phyloP scores from a whole-genome alignment of 2,888 invertebrate genomes.

The Microplitis deprimator region DNA sequence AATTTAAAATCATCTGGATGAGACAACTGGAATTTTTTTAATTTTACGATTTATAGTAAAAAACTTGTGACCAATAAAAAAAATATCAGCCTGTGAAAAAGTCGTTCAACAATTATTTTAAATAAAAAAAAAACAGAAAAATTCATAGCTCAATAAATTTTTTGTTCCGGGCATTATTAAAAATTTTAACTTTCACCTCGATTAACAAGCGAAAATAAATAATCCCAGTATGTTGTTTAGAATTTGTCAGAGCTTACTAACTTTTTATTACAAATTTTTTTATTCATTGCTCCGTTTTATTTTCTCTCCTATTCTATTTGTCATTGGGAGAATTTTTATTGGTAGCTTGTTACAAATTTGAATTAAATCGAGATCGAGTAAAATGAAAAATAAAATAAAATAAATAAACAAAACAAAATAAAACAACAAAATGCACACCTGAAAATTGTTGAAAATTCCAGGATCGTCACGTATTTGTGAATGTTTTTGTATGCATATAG shows the following conservation, averaged over 20 bases:
- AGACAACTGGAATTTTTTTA: too few relatives aligned
- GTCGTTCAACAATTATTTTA: too few relatives aligned
- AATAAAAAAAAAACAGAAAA: background rate
- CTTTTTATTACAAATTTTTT: conserved; percentile 2
- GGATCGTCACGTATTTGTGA: conserved; percentile 35
- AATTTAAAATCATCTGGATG: too few relatives aligned
- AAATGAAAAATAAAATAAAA: conserved; percentile 11
- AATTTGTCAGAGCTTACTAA: background rate
- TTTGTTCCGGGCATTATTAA: too few relatives aligned
- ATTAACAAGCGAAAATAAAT: background rate
- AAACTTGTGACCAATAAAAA: too few relatives aligned
- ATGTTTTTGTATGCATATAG: conserved; percentile 35
- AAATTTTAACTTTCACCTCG: background rate
- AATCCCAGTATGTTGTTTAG: background rate
- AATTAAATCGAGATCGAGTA: conserved; percentile 12
- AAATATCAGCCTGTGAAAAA: too few relatives aligned
- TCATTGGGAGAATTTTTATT: background rate
- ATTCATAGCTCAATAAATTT: background rate
- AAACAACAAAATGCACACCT: background rate
- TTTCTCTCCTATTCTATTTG: background rate
- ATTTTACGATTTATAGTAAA: too few relatives aligned
- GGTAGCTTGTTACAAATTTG: conserved; percentile 15
- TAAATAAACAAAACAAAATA: conserved; percentile 3
- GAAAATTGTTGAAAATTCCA: conserved; percentile 24
- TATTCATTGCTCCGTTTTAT: background rate